Conservation (phyloP, 2,797 vertebrate species). For the Scomberomorus guttatus region DNA sequence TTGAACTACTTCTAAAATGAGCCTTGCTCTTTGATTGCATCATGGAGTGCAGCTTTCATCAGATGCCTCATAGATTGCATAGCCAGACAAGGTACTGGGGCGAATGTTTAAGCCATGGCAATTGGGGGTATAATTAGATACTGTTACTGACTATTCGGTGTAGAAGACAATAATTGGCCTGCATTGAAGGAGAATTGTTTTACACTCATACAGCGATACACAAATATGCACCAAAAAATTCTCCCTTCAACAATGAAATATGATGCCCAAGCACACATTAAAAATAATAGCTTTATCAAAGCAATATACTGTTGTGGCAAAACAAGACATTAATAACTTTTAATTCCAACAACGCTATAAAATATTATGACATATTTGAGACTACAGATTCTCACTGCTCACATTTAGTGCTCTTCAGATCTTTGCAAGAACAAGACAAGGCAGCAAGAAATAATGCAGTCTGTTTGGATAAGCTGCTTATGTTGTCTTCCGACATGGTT, state of each 20-base stretch:
- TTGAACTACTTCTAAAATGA: slow-evolving; percentile 78
- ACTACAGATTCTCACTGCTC: slow-evolving; percentile 60
- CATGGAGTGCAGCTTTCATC: slow-evolving; percentile 84
- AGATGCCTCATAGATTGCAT: slow-evolving; percentile 79
- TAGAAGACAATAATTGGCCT: slow-evolving; percentile 67
- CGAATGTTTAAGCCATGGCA: slow-evolving; percentile 66
- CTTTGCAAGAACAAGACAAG: slow-evolving; percentile 49
- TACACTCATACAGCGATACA: slow-evolving; percentile 24
- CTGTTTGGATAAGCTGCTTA: slow-evolving; percentile 61
- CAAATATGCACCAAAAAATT: slow-evolving; percentile 26
- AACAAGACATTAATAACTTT: slow-evolving; percentile 60
- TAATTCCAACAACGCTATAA: slow-evolving; percentile 62
- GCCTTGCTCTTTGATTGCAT: slow-evolving; percentile 87
- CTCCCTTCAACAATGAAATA: slow-evolving; percentile 18
- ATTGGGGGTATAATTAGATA: slow-evolving; percentile 68
- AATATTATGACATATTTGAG: slow-evolving; percentile 68
- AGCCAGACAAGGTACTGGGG: slow-evolving; percentile 72
- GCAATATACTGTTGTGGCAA: slow-evolving; percentile 44
- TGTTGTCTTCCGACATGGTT: slow-evolving; percentile 47
- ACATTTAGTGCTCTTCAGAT: slow-evolving; percentile 58
- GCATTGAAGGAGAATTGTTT: slow-evolving; percentile 42
- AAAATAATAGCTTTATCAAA: slow-evolving; percentile 61
- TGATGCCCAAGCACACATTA: slow-evolving; percentile 33
- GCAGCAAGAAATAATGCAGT: slow-evolving; percentile 56
- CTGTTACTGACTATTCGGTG: slow-evolving; percentile 65